Evolutionary conservation across 2,797 vertebrate species (phyloP).

Genomic region (Columba guinea): DNA sequence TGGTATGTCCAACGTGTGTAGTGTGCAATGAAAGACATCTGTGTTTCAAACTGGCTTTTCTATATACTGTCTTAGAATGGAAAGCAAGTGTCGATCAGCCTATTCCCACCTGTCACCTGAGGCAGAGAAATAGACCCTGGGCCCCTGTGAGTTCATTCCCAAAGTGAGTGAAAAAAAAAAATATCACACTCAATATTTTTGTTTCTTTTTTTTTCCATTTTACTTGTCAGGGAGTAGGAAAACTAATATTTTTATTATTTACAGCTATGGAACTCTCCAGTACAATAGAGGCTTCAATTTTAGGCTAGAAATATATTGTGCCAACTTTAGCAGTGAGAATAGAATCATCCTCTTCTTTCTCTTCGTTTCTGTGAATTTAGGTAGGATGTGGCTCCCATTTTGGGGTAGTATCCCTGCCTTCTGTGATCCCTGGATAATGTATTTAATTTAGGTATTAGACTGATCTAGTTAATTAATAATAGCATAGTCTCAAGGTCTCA

Average conservation of each 20-base stretch:
- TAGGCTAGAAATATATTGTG: background rate
- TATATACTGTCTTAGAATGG: background rate
- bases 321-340: background rate
- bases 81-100: background rate
- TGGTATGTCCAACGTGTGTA: background rate
- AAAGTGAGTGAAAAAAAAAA: background rate
- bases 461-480: slow-evolving; percentile 9
- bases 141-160: background rate
- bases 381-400: background rate
- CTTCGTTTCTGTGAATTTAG: background rate
- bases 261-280: background rate
- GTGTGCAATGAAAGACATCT: background rate
- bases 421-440: background rate
- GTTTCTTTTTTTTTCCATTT: background rate
- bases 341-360: background rate
- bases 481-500: background rate
- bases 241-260: slow-evolving; percentile 9
- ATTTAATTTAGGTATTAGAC: background rate
- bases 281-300: background rate
- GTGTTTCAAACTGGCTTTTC: background rate
- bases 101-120: background rate
- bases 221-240: background rate
- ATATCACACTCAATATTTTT: background rate
- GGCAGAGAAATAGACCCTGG: background rate
- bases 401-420: background rate